phyloP scores from a whole-genome alignment of 1,140 invertebrate species.

The Eupristina koningsbergeri region DNA sequence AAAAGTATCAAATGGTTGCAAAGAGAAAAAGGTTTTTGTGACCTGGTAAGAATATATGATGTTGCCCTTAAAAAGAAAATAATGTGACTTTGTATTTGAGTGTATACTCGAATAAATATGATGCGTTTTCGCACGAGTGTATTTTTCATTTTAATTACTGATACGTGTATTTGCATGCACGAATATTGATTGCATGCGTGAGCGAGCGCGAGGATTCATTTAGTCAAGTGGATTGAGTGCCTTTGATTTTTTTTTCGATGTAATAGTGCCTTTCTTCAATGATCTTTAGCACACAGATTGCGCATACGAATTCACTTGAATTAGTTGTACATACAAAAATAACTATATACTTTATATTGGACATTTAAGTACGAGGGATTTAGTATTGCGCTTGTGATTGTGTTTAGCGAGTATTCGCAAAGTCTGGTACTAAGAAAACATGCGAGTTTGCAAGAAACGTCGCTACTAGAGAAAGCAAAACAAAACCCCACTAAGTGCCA shows the following conservation, averaged over 20 bases:
- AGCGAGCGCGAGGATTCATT: no score
- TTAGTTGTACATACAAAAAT: background rate
- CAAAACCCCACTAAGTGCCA: constrained; percentile 57
- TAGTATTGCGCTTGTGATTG: background rate
- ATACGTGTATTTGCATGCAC: no score
- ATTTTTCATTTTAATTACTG: background rate
- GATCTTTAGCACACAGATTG: background rate
- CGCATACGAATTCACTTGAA: background rate
- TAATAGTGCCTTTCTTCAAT: background rate
- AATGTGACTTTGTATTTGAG: background rate
- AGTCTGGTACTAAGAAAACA: background rate
- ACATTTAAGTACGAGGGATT: background rate
- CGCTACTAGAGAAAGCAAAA: constrained; percentile 47
- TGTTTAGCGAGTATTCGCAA: background rate
- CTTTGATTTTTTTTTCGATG: no score
- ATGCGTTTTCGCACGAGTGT: background rate
- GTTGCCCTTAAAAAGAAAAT: background rate
- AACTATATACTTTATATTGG: background rate
- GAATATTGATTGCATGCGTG: no score
- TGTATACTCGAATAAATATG: background rate
- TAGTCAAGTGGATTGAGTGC: no score
- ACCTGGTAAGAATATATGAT: background rate
- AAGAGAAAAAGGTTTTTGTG: constrained; percentile 1
- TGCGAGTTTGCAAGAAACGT: constrained; percentile 47
- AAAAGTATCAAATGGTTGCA: background rate